A percentile compares a stretch with the other conserved stretches of the same genome.
Conservation (phyloP, 2,113 vertebrate genomes). For the Pimephales promelas region DNA sequence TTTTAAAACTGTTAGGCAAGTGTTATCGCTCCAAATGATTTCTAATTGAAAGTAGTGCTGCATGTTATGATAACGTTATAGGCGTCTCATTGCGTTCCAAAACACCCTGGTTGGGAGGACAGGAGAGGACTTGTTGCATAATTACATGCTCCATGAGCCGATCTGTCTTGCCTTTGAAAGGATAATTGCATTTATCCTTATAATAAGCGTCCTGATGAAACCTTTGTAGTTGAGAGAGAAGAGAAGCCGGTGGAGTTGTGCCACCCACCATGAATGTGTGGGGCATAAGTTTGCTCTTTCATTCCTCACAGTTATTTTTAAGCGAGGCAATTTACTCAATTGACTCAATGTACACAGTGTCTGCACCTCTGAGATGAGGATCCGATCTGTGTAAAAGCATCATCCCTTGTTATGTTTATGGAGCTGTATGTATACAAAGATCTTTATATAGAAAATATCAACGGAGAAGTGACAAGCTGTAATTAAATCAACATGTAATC, state of each 20-base stretch:
- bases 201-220: slow-evolving; percentile 42
- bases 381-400: neutral
- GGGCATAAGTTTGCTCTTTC: slow-evolving; percentile 24
- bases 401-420: neutral
- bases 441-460: slow-evolving; percentile 17
- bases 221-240: slow-evolving; percentile 35
- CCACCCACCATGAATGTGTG: slow-evolving; percentile 54
- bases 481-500: slow-evolving; percentile 22
- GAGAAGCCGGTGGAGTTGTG: slow-evolving; percentile 44
- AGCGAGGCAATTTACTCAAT: slow-evolving; percentile 41
- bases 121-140: slow-evolving; percentile 57
- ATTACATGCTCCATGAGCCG: slow-evolving; percentile 55
- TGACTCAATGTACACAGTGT: slow-evolving; percentile 32
- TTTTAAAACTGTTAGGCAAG: slow-evolving; percentile 32
- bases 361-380: slow-evolving; percentile 17
- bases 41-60: slow-evolving; percentile 49
- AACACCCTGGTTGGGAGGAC: slow-evolving; percentile 51
- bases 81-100: slow-evolving; percentile 46
- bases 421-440: slow-evolving; percentile 4
- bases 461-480: slow-evolving; percentile 16
- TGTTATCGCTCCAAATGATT: slow-evolving; percentile 35
- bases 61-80: slow-evolving; percentile 55
- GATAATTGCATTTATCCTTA: slow-evolving; percentile 59
- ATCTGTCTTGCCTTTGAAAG: slow-evolving; percentile 55
- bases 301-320: slow-evolving; percentile 29